Percentiles rank a stretch among this genome's conserved stretches.
phyloP scores from a whole-genome alignment of 2,113 vertebrate genomes.

The Corythaeola cristata region DNA sequence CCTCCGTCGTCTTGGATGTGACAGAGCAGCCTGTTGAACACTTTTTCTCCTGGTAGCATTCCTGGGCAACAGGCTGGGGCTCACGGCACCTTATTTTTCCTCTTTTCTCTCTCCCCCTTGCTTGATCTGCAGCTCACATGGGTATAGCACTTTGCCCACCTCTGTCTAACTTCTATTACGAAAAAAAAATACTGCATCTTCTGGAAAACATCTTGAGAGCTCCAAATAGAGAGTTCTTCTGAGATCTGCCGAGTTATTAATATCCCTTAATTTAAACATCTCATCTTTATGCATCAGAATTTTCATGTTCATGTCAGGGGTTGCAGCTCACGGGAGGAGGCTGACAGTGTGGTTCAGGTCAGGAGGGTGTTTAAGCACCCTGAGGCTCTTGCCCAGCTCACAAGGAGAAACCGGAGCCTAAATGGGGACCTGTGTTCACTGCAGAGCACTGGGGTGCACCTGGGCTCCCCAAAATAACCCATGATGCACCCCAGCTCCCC shows the following conservation, averaged over 20 bases:
- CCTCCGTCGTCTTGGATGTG: neutral
- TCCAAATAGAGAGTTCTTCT: neutral
- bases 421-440: neutral
- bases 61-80: neutral
- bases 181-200: neutral
- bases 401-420: neutral
- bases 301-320: neutral
- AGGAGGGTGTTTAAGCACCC: neutral
- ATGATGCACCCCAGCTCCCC: neutral
- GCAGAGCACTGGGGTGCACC: neutral
- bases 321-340: neutral
- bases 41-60: neutral
- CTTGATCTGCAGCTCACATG: neutral
- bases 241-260: slow-evolving; percentile 16
- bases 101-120: neutral
- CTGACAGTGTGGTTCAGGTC: neutral
- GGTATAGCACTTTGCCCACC: neutral
- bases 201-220: neutral
- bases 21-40: slow-evolving; percentile 20
- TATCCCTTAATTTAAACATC: slow-evolving; percentile 5
- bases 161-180: neutral
- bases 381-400: neutral
- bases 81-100: neutral
- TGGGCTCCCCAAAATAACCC: neutral
- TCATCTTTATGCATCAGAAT: neutral